A percentile compares a stretch with the other conserved stretches of the same genome.
phyloP scores from a whole-genome alignment of 2,113 vertebrate genomes.

The rabbit (Oryctolagus cuniculus) region DNA sequence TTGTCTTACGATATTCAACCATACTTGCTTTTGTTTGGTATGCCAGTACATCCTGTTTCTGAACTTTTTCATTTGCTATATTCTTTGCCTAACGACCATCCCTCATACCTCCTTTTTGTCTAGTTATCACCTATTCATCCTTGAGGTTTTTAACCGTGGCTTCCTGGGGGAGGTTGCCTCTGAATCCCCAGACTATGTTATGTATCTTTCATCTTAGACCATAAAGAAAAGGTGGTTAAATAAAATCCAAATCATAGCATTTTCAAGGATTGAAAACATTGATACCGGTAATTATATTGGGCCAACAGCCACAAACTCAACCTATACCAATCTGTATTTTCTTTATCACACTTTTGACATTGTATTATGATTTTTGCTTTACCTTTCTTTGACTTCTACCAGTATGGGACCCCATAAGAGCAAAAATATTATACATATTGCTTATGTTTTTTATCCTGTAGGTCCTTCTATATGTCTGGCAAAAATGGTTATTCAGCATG shows the following conservation, averaged over 20 bases:
- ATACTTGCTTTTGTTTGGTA: not conserved
- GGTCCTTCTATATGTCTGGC: not conserved
- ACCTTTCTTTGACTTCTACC: not conserved
- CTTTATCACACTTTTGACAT: not conserved
- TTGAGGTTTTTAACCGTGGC: not conserved
- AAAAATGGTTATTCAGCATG: not conserved
- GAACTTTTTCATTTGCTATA: not conserved
- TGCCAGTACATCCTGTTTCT: not conserved
- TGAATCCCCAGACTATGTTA: not conserved
- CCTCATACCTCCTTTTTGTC: not conserved
- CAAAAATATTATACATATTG: not conserved
- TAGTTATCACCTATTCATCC: not conserved
- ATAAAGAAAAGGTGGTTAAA: not conserved
- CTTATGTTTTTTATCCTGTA: not conserved
- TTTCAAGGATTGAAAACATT: not conserved
- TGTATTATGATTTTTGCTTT: slow-evolving; percentile 2
- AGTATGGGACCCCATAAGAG: not conserved
- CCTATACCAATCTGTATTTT: not conserved
- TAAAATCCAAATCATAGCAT: not conserved
- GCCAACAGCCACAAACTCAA: not conserved
- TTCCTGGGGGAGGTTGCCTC: not conserved
- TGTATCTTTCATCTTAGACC: not conserved
- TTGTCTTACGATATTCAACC: not conserved
- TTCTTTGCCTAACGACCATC: not conserved
- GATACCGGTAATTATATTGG: not conserved